These are phyloP conservation scores for Therioaphis trifolii DNA, from an alignment of 2,888 invertebrate genomes.

Conservation along the genomic window DNA sequence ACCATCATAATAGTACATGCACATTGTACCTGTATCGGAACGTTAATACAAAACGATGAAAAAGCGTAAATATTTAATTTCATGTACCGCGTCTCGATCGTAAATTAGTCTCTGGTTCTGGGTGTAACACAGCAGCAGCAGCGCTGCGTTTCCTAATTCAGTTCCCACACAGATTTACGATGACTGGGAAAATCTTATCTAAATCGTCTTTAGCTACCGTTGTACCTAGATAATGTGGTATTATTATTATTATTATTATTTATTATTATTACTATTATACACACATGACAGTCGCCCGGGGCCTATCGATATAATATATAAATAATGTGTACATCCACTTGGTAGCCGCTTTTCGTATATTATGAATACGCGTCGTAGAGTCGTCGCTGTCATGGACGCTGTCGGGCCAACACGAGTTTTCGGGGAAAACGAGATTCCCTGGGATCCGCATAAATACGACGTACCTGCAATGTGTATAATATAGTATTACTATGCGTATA, in stretches of 20 bases:
- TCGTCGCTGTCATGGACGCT: background rate
- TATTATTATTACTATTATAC: background rate
- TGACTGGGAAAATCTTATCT: slow-evolving; percentile 14
- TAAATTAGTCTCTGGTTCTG: background rate
- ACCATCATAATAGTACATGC: too few species aligned
- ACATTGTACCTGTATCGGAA: too few species aligned
- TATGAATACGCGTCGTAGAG: background rate
- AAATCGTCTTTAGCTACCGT: slow-evolving; percentile 48
- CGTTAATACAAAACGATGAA: too few species aligned
- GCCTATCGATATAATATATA: background rate
- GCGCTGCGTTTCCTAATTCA: slow-evolving; percentile 38
- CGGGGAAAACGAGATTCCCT: background rate
- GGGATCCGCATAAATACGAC: too few species aligned
- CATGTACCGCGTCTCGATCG: too few species aligned
- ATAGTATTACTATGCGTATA: background rate
- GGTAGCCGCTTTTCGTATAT: background rate
- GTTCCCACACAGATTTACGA: slow-evolving; percentile 58
- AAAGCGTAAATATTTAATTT: too few species aligned
- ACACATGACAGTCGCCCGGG: background rate
- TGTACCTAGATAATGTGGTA: background rate
- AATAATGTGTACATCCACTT: background rate
- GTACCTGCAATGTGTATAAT: too few species aligned
- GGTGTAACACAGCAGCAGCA: background rate
- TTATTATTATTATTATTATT: background rate
- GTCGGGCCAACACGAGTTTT: background rate